Percentiles rank a stretch among this genome's conserved stretches.
Conservation (phyloP, 2,797 vertebrate genomes). For the Lacerta viridis region DNA sequence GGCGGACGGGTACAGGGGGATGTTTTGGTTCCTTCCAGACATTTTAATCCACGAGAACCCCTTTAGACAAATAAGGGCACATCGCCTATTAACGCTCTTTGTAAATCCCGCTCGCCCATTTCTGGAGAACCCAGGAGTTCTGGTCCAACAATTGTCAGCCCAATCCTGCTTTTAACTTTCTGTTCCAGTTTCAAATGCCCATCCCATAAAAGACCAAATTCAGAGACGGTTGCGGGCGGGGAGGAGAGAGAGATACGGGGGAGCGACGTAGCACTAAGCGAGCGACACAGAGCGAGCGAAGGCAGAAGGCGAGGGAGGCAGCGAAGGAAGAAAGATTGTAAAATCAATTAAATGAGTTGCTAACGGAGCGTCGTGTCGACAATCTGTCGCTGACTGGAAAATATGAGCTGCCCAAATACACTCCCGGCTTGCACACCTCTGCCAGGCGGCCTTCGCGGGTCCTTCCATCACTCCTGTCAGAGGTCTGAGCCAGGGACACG, state of each 20-base stretch:
- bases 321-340: slow-evolving; percentile 78
- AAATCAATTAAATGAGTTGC: slow-evolving; percentile 83
- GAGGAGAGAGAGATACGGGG: neutral
- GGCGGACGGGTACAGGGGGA: neutral
- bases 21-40: neutral
- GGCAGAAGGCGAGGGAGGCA: slow-evolving; percentile 10
- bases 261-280: neutral
- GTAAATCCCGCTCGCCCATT: neutral
- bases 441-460: neutral
- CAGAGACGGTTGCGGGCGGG: no score
- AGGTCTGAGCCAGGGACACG: no score
- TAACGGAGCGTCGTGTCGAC: slow-evolving; percentile 74
- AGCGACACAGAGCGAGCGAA: neutral
- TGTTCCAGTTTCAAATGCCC: neutral
- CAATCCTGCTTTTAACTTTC: no score
- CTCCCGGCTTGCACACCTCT: slow-evolving; percentile 38
- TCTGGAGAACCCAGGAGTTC: neutral
- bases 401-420: slow-evolving; percentile 78
- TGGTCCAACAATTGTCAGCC: neutral
- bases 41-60: neutral
- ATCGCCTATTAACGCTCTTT: neutral
- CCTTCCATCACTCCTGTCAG: slow-evolving; percentile 37
- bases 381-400: slow-evolving; percentile 75
- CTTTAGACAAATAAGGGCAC: neutral
- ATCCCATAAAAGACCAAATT: neutral